Evolutionary conservation across 2,797 vertebrate species (phyloP), one percentile per base, ranked within the genome.

Genomic region (Bufotes viridis): DNA sequence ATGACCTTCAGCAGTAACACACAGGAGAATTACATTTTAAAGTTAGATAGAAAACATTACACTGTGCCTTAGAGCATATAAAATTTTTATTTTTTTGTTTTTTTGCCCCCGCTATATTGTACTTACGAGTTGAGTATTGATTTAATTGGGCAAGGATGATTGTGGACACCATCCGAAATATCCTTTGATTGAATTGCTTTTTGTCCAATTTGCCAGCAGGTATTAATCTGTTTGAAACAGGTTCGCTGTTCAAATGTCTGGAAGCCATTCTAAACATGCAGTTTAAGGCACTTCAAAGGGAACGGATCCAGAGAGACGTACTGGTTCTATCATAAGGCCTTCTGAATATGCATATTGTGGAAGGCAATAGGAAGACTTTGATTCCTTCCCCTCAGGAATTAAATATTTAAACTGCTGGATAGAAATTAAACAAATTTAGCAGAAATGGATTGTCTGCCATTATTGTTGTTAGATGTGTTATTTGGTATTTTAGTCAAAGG

Each of bases 301-400:
- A 81, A 24, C 82, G 86, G 76, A 84, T 90, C 90, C 0, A 0
- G 90, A 57, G 85, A 82, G 85, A 89, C 88, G 42, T 86, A 83
- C 4, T 58, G 42, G 7, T 81, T n/a, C 74, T 87, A 82, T 87
- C 74, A 87, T 49, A 75, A 88, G 88, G 22, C 34, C 42, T 53
- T 26, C 26, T 90, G 86, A 91, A 90, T 85, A 60, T 75, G 24
- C 81, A 87, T 84, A 87, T 85, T 91, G 90, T 78, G 69, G 85
- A 91, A 88, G 14, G 75, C 82, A 72, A 24, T 51, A 75, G 69
- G 75, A 79, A 84, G 61, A 58, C 87, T 0, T 26, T 76, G 87
- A 12, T 87, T 88, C 72, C 61, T 82, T 20, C 18, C 84, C 67
- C 87, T 15, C 85, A 67, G 82, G 70, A 91, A 88, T 75, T 84